These are phyloP conservation scores for Euwallacea similis DNA, from an alignment of 1,140 invertebrate genomes.

Conservation along the genomic window DNA sequence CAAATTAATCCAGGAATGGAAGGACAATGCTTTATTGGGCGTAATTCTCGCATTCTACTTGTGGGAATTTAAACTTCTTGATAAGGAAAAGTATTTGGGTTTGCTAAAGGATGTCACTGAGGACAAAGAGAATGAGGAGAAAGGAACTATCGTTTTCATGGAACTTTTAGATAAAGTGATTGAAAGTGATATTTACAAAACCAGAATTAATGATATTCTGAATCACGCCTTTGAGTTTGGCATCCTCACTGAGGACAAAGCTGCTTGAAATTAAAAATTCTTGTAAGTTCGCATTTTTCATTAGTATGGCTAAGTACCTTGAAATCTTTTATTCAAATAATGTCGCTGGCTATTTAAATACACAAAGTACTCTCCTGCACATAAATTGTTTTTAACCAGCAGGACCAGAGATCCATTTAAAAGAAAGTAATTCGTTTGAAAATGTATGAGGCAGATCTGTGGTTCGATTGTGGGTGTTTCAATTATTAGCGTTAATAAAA, in stretches of 20 bases:
- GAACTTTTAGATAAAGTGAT: not conserved
- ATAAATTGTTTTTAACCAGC: too few species aligned
- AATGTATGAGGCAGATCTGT: too few species aligned
- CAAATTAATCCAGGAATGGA: conserved; percentile 52
- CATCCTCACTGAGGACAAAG: not conserved
- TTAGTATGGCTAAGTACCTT: too few species aligned
- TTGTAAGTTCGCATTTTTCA: too few species aligned
- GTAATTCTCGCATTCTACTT: conserved; percentile 19
- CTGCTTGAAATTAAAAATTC: too few species aligned
- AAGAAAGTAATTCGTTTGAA: too few species aligned
- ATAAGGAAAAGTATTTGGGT: conserved; percentile 7
- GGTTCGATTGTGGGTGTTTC: too few species aligned
- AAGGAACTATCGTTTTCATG: not conserved
- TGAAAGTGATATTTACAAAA: conserved; percentile 6
- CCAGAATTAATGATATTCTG: conserved; percentile 12
- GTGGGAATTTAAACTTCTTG: conserved; percentile 24
- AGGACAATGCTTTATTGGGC: conserved; percentile 49
- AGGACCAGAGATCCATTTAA: too few species aligned
- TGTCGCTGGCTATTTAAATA: too few species aligned
- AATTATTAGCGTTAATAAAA: too few species aligned
- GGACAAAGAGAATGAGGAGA: not conserved
- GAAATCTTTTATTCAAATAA: too few species aligned
- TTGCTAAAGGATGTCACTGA: not conserved
- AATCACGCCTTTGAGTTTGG: conserved; percentile 26
- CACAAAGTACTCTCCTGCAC: too few species aligned